Conservation (phyloP, 2,888 invertebrate species). For the Drosophila nr. medialis region DNA sequence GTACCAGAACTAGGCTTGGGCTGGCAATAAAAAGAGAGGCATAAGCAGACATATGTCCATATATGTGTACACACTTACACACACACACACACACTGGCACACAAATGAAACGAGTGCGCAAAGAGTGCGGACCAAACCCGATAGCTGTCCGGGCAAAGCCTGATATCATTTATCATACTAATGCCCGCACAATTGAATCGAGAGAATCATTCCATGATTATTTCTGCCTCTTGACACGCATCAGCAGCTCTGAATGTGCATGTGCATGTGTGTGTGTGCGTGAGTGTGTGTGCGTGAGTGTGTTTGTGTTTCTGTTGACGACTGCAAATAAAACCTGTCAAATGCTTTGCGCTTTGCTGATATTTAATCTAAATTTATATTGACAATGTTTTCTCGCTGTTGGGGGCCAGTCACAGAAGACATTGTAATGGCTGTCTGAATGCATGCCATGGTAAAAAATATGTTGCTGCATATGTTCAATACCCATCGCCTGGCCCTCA, state of each 20-base stretch:
- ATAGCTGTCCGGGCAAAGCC: constrained; percentile 26
- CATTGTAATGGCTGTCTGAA: background rate
- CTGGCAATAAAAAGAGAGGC: background rate
- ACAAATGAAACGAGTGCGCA: constrained; percentile 11
- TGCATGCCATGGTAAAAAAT: background rate
- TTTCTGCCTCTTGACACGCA: constrained; percentile 48
- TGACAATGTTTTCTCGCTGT: constrained; percentile 35
- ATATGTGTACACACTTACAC: background rate
- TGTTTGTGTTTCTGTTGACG: constrained; percentile 1
- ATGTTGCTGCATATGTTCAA: constrained; percentile 16
- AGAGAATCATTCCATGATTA: constrained; percentile 15
- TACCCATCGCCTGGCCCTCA: background rate
- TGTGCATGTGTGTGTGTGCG: background rate
- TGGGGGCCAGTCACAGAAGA: constrained; percentile 12
- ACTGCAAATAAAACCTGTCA: constrained; percentile 53
- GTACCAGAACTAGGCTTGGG: constrained; percentile 1
- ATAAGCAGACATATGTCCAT: background rate
- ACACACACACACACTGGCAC: constrained; percentile 15
- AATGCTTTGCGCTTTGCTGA: constrained; percentile 51
- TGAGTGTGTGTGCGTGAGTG: background rate
- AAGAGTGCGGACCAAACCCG: constrained; percentile 10
- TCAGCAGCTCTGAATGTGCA: constrained; percentile 36
- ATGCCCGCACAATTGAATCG: constrained; percentile 58
- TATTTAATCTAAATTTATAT: constrained; percentile 58
- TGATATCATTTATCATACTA: constrained; percentile 64